Conservation (phyloP, 2,888 invertebrate species). For the Hydropsyche betteni region DNA sequence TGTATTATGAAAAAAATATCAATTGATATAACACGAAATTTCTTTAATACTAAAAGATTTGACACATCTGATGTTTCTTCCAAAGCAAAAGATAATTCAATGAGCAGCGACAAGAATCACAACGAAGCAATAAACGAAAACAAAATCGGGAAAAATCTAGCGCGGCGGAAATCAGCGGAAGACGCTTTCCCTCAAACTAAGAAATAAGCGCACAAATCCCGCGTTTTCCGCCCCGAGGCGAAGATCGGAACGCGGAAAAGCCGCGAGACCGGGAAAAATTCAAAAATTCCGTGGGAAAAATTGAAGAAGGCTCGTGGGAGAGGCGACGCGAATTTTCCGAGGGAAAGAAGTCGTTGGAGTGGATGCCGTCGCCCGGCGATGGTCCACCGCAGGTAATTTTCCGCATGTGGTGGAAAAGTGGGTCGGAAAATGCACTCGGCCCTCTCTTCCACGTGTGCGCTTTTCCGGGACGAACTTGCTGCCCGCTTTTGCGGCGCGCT, state of each 20-base stretch:
- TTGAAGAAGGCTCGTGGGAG: constrained; percentile 19
- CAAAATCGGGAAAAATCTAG: constrained; percentile 29
- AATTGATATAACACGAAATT: too few relatives aligned
- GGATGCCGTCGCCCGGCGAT: not conserved
- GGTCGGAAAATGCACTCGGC: not conserved
- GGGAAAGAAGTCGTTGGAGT: constrained; percentile 31
- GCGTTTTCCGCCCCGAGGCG: not conserved
- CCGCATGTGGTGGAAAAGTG: not conserved
- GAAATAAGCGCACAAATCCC: constrained; percentile 55
- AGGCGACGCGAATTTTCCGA: constrained; percentile 1
- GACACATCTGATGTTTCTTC: too few relatives aligned
- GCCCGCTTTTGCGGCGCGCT: too few relatives aligned
- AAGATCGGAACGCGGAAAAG: constrained; percentile 27
- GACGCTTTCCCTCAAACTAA: constrained; percentile 65
- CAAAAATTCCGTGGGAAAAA: constrained; percentile 19
- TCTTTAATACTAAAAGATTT: too few relatives aligned
- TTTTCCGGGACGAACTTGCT: not conserved
- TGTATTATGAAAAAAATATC: too few relatives aligned
- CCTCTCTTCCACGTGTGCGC: not conserved
- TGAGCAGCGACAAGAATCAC: not conserved
- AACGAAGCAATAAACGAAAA: not conserved
- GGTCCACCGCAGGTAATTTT: constrained; percentile 27
- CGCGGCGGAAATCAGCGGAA: constrained; percentile 54
- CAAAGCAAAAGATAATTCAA: not conserved
- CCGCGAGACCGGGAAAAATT: constrained; percentile 18